A percentile compares a stretch with the other conserved stretches of the same genome.
phyloP scores from a whole-genome alignment of 2,113 vertebrate genomes.

The Podarcis cretensis region DNA sequence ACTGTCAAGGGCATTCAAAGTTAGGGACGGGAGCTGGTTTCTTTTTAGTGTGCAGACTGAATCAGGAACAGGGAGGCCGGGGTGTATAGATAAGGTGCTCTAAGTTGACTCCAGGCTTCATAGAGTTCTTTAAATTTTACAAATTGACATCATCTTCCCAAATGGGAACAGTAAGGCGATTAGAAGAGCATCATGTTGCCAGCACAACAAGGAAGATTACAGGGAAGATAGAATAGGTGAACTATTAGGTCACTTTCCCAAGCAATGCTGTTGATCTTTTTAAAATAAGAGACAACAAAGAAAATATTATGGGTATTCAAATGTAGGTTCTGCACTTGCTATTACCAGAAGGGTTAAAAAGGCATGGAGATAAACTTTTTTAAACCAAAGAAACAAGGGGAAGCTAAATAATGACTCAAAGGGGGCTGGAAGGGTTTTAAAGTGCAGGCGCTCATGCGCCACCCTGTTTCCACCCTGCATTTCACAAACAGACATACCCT shows the following conservation, averaged over 20 bases:
- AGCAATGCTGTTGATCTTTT: background rate
- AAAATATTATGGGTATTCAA: background rate
- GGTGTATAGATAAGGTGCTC: background rate
- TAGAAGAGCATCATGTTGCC: background rate
- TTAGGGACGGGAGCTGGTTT: slow-evolving; percentile 23
- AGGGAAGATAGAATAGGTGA: background rate
- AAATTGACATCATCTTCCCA: background rate
- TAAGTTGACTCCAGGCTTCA: background rate
- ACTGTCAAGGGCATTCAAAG: slow-evolving; percentile 33
- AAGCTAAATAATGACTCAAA: too few relatives aligned
- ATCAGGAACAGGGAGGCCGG: background rate
- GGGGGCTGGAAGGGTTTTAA: too few relatives aligned
- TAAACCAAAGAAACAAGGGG: too few relatives aligned
- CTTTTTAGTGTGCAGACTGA: background rate
- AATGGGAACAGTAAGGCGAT: background rate
- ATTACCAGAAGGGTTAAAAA: too few relatives aligned
- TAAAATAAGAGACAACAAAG: too few relatives aligned
- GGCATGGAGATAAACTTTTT: too few relatives aligned
- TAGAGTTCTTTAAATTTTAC: background rate
- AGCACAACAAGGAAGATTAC: background rate
- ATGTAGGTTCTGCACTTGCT: background rate
- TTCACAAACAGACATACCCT: too few relatives aligned
- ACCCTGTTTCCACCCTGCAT: too few relatives aligned
- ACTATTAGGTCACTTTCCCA: background rate
- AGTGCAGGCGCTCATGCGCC: too few relatives aligned